phyloP scores from a whole-genome alignment of 2,888 invertebrate genomes.

The Latrodectus elegans region DNA sequence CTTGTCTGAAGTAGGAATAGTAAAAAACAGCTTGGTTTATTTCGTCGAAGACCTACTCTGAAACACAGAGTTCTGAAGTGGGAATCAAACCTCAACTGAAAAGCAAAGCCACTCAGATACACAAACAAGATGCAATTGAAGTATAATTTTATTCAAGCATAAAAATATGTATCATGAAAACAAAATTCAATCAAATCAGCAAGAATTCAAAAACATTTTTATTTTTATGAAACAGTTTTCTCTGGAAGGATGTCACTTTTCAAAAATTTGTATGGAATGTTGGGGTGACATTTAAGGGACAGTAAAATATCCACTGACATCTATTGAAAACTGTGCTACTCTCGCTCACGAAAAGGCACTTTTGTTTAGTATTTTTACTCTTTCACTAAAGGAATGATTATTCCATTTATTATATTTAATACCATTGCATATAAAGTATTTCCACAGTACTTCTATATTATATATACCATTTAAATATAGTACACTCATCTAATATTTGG shows the following conservation, averaged over 20 bases:
- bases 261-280: slow-evolving; percentile 44
- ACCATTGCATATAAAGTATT: slow-evolving; percentile 44
- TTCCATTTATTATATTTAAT: slow-evolving; percentile 16
- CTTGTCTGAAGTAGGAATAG: too few species aligned
- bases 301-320: slow-evolving; percentile 7
- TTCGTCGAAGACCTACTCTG: too few species aligned
- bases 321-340: slow-evolving; percentile 15
- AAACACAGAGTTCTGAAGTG: too few species aligned
- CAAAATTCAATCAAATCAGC: too few species aligned
- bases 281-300: slow-evolving; percentile 13
- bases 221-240: slow-evolving; percentile 40
- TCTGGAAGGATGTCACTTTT: slow-evolving; percentile 21
- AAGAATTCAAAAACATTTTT: slow-evolving; percentile 32
- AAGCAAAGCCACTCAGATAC: too few species aligned
- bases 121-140: too few species aligned
- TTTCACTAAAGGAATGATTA: slow-evolving; percentile 34
- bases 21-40: too few species aligned
- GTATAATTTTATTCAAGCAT: too few species aligned
- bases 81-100: too few species aligned
- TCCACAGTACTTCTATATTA: slow-evolving; percentile 26
- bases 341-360: slow-evolving; percentile 42
- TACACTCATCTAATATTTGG: slow-evolving; percentile 15
- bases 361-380: slow-evolving; percentile 17
- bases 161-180: neutral
- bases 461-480: neutral